A percentile compares a stretch with the other conserved stretches of the same genome.
phyloP scores from a whole-genome alignment of 2,797 vertebrate genomes.

The Simalia tracyae region DNA sequence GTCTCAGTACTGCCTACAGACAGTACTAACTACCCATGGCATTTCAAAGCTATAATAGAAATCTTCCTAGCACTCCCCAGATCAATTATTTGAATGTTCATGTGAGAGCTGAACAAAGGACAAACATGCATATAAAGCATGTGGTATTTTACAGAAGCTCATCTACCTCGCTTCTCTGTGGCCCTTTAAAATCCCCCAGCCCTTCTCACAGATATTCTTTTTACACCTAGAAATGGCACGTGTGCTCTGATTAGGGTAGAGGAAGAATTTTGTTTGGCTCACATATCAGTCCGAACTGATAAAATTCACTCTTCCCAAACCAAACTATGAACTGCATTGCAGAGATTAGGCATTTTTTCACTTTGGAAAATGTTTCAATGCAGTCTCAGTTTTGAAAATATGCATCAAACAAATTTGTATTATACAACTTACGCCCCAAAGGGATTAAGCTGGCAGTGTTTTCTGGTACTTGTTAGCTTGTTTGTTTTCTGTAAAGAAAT shows the following conservation, averaged over 20 bases:
- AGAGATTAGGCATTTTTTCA: background rate
- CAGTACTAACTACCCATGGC: background rate
- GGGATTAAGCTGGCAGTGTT: no score
- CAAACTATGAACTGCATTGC: background rate
- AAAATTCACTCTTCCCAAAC: background rate
- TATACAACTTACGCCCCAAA: background rate
- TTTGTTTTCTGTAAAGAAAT: no score
- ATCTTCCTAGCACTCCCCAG: background rate
- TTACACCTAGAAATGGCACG: background rate
- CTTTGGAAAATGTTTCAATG: background rate
- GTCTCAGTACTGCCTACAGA: background rate
- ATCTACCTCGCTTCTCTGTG: background rate
- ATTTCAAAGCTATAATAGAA: background rate
- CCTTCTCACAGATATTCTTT: background rate
- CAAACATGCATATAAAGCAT: background rate
- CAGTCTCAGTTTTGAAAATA: background rate
- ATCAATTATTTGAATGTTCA: background rate
- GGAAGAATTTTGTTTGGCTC: background rate
- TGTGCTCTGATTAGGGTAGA: background rate
- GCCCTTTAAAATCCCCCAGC: background rate
- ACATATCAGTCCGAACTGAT: background rate
- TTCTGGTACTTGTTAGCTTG: no score
- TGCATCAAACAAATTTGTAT: background rate
- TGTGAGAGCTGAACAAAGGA: background rate
- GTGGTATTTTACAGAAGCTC: background rate